These are phyloP conservation scores for Aphelenchoides avenae DNA, from an alignment of 1,140 invertebrate genomes.

Conservation along the genomic window DNA sequence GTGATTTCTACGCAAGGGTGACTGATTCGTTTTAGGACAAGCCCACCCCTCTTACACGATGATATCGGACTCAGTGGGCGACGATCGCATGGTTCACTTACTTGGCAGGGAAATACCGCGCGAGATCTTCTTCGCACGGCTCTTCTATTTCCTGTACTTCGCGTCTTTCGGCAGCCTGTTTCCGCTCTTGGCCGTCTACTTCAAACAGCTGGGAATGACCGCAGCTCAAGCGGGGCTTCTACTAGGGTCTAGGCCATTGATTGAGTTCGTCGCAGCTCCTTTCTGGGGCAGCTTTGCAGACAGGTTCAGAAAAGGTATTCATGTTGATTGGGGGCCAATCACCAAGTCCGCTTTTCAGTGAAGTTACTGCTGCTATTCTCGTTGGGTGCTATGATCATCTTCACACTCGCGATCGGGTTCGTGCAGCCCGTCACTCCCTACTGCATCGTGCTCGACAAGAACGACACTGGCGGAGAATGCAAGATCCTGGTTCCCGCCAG, in stretches of 20 bases:
- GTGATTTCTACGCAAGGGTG: too few species aligned
- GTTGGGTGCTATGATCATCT: conserved; percentile 87
- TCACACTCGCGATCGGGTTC: conserved; percentile 88
- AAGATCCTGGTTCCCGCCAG: conserved; percentile 52
- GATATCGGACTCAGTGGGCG: conserved; percentile 11
- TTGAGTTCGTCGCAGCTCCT: conserved; percentile 93
- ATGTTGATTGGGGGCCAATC: background rate
- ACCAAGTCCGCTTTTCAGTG: conserved; percentile 73
- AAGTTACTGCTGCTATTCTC: conserved; percentile 80
- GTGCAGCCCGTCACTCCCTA: conserved; percentile 82
- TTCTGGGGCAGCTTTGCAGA: conserved; percentile 95
- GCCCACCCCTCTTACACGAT: too few species aligned
- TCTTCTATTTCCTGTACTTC: conserved; percentile 99
- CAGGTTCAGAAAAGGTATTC: conserved; percentile 63
- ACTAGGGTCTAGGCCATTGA: conserved; percentile 85
- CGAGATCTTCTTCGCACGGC: conserved; percentile 83
- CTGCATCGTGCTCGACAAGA: conserved; percentile 74
- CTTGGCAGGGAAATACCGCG: conserved; percentile 42
- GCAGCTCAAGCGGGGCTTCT: conserved; percentile 69
- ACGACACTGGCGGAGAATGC: conserved; percentile 61
- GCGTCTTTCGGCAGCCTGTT: conserved; percentile 96
- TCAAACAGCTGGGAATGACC: conserved; percentile 69
- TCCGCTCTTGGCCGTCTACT: conserved; percentile 94
- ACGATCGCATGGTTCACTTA: conserved; percentile 40
- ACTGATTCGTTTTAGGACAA: too few species aligned